These are phyloP conservation scores for Hymenopus coronatus DNA, from an alignment of 2,888 invertebrate genomes.

Conservation along the genomic window DNA sequence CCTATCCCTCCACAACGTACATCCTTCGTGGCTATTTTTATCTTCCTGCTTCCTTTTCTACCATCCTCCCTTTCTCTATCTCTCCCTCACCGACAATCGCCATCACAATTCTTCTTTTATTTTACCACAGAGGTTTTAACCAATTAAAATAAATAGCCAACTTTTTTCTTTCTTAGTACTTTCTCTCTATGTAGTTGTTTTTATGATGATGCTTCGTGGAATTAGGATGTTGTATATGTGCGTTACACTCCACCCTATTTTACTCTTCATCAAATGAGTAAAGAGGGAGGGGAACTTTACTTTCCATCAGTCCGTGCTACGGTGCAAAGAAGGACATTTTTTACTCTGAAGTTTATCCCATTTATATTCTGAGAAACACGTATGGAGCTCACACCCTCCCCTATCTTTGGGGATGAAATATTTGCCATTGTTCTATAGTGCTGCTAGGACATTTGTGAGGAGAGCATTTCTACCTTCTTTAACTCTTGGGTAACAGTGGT, in stretches of 20 bases:
- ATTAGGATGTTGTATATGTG: neutral
- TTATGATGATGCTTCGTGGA: slow-evolving; percentile 4
- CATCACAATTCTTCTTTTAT: slow-evolving; percentile 42
- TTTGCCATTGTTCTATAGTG: neutral
- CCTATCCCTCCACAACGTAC: neutral
- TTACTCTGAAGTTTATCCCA: neutral
- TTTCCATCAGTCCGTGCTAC: neutral
- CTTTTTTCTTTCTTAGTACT: slow-evolving; percentile 9
- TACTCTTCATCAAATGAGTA: neutral
- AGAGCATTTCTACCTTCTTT: neutral
- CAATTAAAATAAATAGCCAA: slow-evolving; percentile 44
- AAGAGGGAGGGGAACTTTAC: neutral
- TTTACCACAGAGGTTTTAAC: slow-evolving; percentile 47
- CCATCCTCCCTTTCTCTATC: slow-evolving; percentile 9
- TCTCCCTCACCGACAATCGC: slow-evolving; percentile 28
- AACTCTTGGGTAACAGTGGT: neutral
- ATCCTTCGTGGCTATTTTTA: slow-evolving; percentile 11
- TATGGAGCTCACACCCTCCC: neutral
- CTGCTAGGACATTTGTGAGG: neutral
- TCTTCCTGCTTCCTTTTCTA: neutral
- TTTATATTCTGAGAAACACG: neutral
- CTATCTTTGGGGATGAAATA: neutral
- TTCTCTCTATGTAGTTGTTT: neutral
- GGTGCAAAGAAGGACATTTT: neutral
- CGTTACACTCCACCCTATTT: neutral